Evolutionary conservation across 2,113 vertebrate genomes (phyloP), one percentile per base, ranked within the genome.

Genomic region (Jacana jacana): DNA sequence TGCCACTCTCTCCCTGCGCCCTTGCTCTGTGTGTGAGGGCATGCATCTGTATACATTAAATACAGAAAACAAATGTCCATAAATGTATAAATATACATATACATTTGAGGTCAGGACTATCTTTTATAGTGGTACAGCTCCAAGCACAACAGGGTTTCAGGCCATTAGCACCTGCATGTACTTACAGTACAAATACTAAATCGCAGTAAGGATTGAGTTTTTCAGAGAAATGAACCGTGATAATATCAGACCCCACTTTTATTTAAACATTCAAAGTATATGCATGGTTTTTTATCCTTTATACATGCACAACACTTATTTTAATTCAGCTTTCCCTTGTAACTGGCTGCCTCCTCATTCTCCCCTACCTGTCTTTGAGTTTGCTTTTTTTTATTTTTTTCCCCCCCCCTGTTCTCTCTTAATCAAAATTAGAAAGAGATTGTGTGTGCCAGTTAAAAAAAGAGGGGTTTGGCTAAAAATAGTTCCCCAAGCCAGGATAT

Each of bases 401-500:
- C 51, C 58, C 7, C 80, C 42, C 12, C 23, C n/a, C 18, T 9
- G 13, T 49, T 37, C 19, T 42, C 78, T 92, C 86, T 94, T 95
- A 96, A 96, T 95, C 93, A 91, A 97, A 97, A 97, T 97, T 95
- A 97, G 92, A 88, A 93, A 93, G 60, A 95, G 48, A 94, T 85
- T 92, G 89, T 79, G 35, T 86, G 65, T 72, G 55, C 37, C 83
- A 78, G 80, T 90, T 92, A 46, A 46, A 46, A 46, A 91, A 69
- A 69, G 35, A 69, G 77, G 57, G 46, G 44, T 31, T 91, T 93
- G 93, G 93, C 97, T 98, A 98, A 98, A 98, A 98, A 98, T 98
- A 98, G 97, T 96, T 96, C 72, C 96, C 37, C 87, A 91, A 97
- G 93, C 97, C 96, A 96, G 96, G 97, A 97, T 98, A 98, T 98